phyloP scores from a whole-genome alignment of 2,113 vertebrate species.

The Toxostoma redivivum region DNA sequence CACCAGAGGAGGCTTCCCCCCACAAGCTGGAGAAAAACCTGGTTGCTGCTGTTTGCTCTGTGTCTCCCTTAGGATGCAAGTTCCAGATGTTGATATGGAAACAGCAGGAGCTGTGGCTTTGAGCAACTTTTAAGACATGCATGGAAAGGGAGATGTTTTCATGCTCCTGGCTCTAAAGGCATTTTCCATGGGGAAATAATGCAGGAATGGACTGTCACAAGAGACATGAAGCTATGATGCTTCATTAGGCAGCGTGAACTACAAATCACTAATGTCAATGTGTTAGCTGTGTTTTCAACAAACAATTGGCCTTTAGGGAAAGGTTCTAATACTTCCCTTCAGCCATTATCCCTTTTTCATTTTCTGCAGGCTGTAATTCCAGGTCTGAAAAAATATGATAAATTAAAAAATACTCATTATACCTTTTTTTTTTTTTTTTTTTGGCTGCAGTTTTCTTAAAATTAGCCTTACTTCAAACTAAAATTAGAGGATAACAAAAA shows the following conservation, averaged over 20 bases:
- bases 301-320: not conserved
- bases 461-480: not conserved
- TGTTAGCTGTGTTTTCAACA: not conserved
- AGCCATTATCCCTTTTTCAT: not conserved
- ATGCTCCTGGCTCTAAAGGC: not conserved
- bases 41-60: not conserved
- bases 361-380: not conserved
- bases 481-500: conserved; percentile 26
- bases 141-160: not conserved
- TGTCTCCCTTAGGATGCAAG: not conserved
- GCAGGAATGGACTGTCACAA: not conserved
- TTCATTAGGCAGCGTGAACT: not conserved
- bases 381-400: not conserved
- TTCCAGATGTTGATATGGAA: not conserved
- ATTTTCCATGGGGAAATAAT: not conserved
- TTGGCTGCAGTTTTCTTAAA: not conserved
- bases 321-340: not conserved
- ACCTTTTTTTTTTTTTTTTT: not conserved
- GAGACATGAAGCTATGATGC: not conserved
- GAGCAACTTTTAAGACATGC: not conserved
- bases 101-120: not conserved
- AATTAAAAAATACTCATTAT: not conserved
- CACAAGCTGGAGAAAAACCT: not conserved
- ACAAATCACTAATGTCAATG: not conserved
- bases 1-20: not conserved